Evolutionary conservation across 2,113 vertebrate species (phyloP), one percentile per base, ranked within the genome.

Genomic region (Labeo catla): DNA sequence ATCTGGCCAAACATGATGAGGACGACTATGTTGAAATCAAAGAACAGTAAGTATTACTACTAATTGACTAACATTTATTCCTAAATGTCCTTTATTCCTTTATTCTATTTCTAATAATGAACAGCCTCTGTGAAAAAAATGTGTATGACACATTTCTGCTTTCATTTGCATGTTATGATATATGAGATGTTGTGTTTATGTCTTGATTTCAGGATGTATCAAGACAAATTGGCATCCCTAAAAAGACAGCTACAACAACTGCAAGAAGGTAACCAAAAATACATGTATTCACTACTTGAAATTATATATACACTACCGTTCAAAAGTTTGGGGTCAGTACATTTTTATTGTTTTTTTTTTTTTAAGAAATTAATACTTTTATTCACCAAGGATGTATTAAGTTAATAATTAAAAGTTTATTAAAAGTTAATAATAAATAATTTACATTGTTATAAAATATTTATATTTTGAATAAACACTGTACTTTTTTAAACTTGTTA

Each of bases 21-120:
- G 97, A 98, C 76, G 98, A 99, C 89, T 99, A 97, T 81, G 97
- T 99, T 63, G 98, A 99, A 93, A 98, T 99, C 93, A 99, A 99
- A 93, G 98, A 99, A 83, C 98, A 99, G 98, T 99, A 91, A 97
- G 98, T 96, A 89, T 28, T 76, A 21, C 10, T 74, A 12, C 43
- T 49, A 21, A 68, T 16, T 45, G 10, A 34, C 23, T 13, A 13
- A 28, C 21, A 61, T 61, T n/a, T n/a, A n/a, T 61, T 61, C 5
- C 28, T 28, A 28, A 28, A 28, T 28, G 28, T 28, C 28, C 28
- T 28, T 28, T 28, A 28, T 28, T 28, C 28, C 28, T 28, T 28
- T 28, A 28, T 28, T 28, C 28, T 28, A 28, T 28, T 28, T 28
- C 28, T 28, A 28, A 28, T 28, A 59, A 21, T 59, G 57, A 21